Evolutionary conservation across 2,888 invertebrate species (phyloP), one percentile per base, ranked within the genome.

Genomic region (Chalcosyrphus nemorum): DNA sequence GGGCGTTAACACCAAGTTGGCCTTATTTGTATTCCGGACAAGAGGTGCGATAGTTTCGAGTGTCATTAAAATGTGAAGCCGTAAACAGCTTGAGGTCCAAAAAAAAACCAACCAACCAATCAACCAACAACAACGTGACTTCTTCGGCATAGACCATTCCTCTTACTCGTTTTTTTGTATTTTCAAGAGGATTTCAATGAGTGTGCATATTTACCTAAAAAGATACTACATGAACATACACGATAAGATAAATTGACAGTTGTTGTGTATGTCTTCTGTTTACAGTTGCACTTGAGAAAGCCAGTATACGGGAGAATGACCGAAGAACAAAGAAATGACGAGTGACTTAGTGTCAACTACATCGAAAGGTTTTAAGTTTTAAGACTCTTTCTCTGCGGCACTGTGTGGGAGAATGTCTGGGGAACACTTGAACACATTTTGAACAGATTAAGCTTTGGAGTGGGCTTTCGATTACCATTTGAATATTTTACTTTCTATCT

Each of bases 241-340:
- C 61, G 81, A 81, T 68, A 70, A 63, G 75, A 70, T 75, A 70
- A n/a, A 61, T 63, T 70, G 61, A 63, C n/a, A 56, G 6, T 63
- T 56, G 52, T 54, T 61, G 41, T 54, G 24, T 66, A 38, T 59
- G 43, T 52, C 52, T 54, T 45, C 7, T 50, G 13, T 45, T 74
- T 59, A 74, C 66, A 80, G 61, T 68, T 72, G 57, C 65, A 65
- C 65, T 80, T 63, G 24, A 59, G 47, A 66, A 43, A 45, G 61
- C n/a, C 71, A 56, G 56, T 29, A n/a, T n/a, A 38, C 47, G 43
- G 56, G 21, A 54, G 72, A 59, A 59, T 2, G 21, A 21, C 41
- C 11, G 7, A 54, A 41, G 11, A 15, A 43, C 38, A 57, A 38
- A 17, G 21, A 13, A 2, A 2, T 24, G 13, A 2, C 13, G 13